These are phyloP conservation scores for Chelonoidis abingdonii DNA, from an alignment of 2,113 vertebrate genomes.

Conservation along the genomic window DNA sequence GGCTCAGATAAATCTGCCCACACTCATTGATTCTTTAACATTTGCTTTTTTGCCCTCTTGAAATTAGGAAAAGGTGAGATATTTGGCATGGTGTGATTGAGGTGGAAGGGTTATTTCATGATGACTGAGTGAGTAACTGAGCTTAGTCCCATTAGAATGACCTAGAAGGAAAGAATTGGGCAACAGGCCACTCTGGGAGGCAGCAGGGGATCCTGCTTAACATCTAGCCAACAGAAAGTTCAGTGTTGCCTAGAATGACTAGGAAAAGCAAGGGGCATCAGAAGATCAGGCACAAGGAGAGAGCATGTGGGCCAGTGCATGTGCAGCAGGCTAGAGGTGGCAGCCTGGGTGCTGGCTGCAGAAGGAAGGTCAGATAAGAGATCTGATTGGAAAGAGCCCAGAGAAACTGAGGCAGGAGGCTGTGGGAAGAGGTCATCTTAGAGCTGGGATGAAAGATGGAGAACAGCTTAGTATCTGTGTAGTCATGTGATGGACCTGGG, in stretches of 20 bases:
- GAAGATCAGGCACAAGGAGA: not conserved
- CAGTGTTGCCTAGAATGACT: not conserved
- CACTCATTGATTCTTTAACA: not conserved
- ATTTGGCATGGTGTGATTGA: not conserved
- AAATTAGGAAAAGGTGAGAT: too few relatives aligned
- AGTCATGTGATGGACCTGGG: not conserved
- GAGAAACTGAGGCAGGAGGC: not conserved
- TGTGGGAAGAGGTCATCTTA: not conserved
- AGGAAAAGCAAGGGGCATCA: not conserved
- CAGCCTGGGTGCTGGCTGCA: not conserved
- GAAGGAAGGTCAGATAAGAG: not conserved
- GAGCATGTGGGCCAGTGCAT: accelerated
- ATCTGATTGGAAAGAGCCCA: not conserved
- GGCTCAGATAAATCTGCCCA: not conserved
- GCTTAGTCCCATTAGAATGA: not conserved
- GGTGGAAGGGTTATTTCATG: not conserved
- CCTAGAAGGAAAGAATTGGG: not conserved
- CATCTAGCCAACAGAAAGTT: not conserved
- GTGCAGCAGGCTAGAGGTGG: not conserved
- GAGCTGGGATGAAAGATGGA: not conserved
- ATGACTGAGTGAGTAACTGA: not conserved
- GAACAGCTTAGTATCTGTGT: not conserved
- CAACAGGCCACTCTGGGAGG: not conserved
- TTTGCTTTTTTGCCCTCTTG: too few relatives aligned
- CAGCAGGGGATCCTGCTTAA: not conserved